phyloP scores from a whole-genome alignment of 2,113 vertebrate genomes.

The Archilochus colubris region DNA sequence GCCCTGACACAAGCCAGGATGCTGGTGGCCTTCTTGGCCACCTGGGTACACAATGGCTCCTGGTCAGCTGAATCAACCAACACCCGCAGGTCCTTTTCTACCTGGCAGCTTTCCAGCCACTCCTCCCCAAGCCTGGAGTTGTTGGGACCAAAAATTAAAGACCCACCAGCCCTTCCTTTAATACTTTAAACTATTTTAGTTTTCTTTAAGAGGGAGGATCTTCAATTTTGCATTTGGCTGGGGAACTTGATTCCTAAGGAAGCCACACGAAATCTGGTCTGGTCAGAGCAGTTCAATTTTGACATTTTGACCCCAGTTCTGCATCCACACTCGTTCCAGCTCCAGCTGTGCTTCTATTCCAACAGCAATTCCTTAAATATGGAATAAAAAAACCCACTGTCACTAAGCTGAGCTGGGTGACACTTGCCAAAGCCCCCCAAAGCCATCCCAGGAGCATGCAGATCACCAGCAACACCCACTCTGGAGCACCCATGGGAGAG shows the following conservation, averaged over 20 bases:
- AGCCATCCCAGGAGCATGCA: rapidly evolving
- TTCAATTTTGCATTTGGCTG: not conserved
- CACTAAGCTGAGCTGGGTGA: rapidly evolving
- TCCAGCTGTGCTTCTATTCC: not conserved
- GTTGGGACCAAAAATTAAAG: too few species aligned
- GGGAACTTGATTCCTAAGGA: not conserved
- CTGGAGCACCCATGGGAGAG: not conserved
- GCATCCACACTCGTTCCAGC: rapidly evolving
- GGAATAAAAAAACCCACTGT: not conserved
- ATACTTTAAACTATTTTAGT: too few species aligned
- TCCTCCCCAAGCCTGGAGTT: too few species aligned
- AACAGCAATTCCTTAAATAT: not conserved
- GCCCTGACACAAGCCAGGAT: too few species aligned
- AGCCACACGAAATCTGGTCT: not conserved
- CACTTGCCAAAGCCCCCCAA: rapidly evolving
- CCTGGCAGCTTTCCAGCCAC: too few species aligned
- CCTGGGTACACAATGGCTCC: too few species aligned
- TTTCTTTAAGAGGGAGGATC: not conserved
- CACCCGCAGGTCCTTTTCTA: too few species aligned
- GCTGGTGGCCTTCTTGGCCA: too few species aligned
- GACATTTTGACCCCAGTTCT: not conserved
- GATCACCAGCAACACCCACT: not conserved
- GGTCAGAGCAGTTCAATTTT: not conserved
- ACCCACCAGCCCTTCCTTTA: not conserved
- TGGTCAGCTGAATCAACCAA: too few species aligned